Base-by-base conservation (phyloP, 2,888 invertebrate species). In the Agrypnus murinus region DNA sequence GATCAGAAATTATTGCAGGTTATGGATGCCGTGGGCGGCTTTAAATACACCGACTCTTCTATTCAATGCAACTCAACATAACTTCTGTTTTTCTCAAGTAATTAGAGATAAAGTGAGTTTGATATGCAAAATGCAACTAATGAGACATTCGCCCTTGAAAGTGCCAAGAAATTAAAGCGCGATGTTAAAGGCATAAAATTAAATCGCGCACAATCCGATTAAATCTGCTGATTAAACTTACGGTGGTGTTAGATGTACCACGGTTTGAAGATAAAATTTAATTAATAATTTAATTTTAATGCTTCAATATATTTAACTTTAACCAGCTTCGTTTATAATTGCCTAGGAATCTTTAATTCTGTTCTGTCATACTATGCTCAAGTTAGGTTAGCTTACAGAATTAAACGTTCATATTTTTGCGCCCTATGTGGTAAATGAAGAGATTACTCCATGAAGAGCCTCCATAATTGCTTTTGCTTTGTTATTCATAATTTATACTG, bases 81-180 rank as follows among this genome's bases (percentile, higher is more conserved):
- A 32, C 31, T 46, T 9, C 32, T 34, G 10, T 17, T 31, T 43
- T 43, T 10, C n/a, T 19, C 34, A n/a, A 25, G 58, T 58, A 58
- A 58, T 58, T 58, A 58, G 31, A 58, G 58, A 58, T 58, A n/a
- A 19, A 43, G 36, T 19, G 58, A 43, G 40, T 58, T 43, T 43
- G 58, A 58, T 58, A 58, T 40, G 58, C 58, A 58, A 58, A 58
- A 43, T 58, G 58, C 43, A 25, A 12, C 40, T 58, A 58, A 58
- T 58, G 58, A 58, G 58, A 43, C 58, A 19, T 31, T 40, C 10
- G 58, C 40, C 58, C 58, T 58, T 58, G 58, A 12, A 57, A 43
- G 58, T 58, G 58, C 5, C 38, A 19, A 58, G 40, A 40, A 58
- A 58, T 58, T 58, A 43, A n/a, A 40, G 25, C 36, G 58, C 36